Base-by-base conservation (phyloP, 2,113 vertebrate species). In the Peromyscus leucopus region DNA sequence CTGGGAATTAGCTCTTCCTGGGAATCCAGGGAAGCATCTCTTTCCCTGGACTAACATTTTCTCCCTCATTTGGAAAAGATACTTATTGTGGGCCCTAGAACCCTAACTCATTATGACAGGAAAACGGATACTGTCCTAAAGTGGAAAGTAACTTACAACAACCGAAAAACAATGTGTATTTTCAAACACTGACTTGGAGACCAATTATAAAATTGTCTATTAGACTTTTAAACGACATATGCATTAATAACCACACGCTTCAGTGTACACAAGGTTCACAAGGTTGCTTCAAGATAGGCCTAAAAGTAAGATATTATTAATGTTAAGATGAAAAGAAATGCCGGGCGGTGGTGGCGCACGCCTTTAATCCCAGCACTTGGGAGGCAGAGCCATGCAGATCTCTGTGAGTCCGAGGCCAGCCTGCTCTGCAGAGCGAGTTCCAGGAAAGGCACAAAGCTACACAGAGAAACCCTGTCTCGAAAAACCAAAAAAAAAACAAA, bases 151-250 rank as follows among this genome's bases (percentile, higher is more conserved):
- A 91, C 63, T 65, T 82, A 89, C 24, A 89, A 65, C 65, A 51
- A 88, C 33, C 42, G 31, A 46, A 76, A 82, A 91, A 67, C 31
- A 21, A 75, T 55, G 9, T 51, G 4, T 39, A 89, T 36, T 89
- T 83, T 76, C 71, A 92, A 94, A 94, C 33, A 84, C 5, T 69
- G 33, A 71, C 22, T 71, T 76, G 33, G 57, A 71, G 11, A 28
- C 2, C 59, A 94, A 42, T 71, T 61, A 57, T 12, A 48, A 94
- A 92, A 88, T 75, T 67, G 33, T 79, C 59, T 78, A 92, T 92
- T 75, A 63, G 39, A 71, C 26, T 71, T 82, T 69, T 85, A 87
- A 13, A 36, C 36, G 22, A 93, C 55, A 59, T 63, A 76, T n/a
- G 39, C 16, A 57, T 59, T 69, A 83, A 91, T 33, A 85, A 71